Evolutionary conservation across 2,113 vertebrate species (phyloP).

Genomic region (pig (Sus scrofa)): T2T-Sscrofa CM000814.6:9380001-9380500

Average conservation of each 20-base stretch:
- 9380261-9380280: not conserved
- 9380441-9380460: too few species aligned
- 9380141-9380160: fast-evolving
- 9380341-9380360: too few species aligned
- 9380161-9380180: fast-evolving
- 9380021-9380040: not conserved
- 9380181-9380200: not conserved
- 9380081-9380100: not conserved
- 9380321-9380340: not conserved
- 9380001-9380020: not conserved
- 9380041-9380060: not conserved
- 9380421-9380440: not conserved
- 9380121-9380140: fast-evolving
- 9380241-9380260: not conserved
- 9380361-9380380: too few species aligned
- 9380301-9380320: not conserved
- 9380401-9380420: not conserved
- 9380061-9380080: not conserved
- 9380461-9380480: not conserved
- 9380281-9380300: not conserved
- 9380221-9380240: not conserved
- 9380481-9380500: not conserved
- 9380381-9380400: not conserved
- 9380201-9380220: not conserved
- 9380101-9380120: not conserved